Percentiles rank a stretch among this genome's conserved stretches.
These are phyloP conservation scores for Heliothis peltigera DNA, from an alignment of 2,888 invertebrate genomes.

Conservation along the genomic window DNA sequence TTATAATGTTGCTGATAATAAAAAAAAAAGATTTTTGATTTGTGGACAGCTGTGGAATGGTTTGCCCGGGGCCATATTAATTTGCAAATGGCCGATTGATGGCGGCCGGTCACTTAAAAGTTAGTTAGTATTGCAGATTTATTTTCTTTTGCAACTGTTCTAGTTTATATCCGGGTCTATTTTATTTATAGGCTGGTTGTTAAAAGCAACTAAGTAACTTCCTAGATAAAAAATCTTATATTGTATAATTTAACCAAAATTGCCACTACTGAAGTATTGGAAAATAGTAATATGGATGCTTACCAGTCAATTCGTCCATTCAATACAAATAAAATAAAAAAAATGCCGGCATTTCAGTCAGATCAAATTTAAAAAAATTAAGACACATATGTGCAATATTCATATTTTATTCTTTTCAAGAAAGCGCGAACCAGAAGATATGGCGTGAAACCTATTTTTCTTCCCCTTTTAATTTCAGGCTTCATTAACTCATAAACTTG, in stretches of 20 bases:
- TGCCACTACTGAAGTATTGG: too few relatives aligned
- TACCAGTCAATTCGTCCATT: too few relatives aligned
- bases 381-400: neutral
- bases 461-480: slow-evolving; percentile 61
- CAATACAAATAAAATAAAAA: too few relatives aligned
- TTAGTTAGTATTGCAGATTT: slow-evolving; percentile 38
- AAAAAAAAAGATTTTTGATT: slow-evolving; percentile 56
- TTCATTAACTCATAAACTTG: slow-evolving; percentile 60
- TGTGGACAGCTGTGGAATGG: slow-evolving; percentile 56
- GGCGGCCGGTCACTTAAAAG: slow-evolving; percentile 31
- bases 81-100: slow-evolving; percentile 42
- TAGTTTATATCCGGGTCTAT: neutral
- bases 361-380: too few relatives aligned
- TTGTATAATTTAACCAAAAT: too few relatives aligned
- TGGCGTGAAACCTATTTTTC: slow-evolving; percentile 25
- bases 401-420: slow-evolving; percentile 14
- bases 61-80: slow-evolving; percentile 52
- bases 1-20: slow-evolving; percentile 47
- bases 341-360: too few relatives aligned
- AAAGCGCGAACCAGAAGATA: slow-evolving; percentile 19
- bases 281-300: too few relatives aligned
- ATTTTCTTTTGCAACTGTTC: slow-evolving; percentile 11
- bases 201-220: too few relatives aligned
- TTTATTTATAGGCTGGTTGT: neutral
- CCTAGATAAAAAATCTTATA: too few relatives aligned